phyloP scores from a whole-genome alignment of 2,113 vertebrate species.

The Hipposideros armiger region DNA sequence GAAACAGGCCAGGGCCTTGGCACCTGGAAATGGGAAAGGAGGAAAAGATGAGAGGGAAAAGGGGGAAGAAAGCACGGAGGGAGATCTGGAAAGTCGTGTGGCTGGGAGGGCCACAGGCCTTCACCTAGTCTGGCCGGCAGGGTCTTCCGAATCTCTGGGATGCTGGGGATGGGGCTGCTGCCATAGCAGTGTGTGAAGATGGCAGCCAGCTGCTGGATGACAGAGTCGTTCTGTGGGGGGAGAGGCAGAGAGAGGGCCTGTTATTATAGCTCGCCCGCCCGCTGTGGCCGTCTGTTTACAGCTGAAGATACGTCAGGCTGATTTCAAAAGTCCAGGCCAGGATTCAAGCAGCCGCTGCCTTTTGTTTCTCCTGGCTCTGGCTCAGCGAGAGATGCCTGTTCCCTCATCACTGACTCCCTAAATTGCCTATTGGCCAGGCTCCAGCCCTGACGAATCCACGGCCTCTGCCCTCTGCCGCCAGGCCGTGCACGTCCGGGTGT shows the following conservation, averaged over 20 bases:
- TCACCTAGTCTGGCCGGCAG: slow-evolving; percentile 96
- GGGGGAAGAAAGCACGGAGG: accelerated
- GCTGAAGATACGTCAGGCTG: not conserved
- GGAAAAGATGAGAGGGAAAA: too few relatives aligned
- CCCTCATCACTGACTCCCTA: not conserved
- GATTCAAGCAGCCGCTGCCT: not conserved
- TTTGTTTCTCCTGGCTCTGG: not conserved
- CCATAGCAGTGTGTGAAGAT: slow-evolving; percentile 97
- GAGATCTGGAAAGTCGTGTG: not conserved
- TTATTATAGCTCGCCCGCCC: not conserved
- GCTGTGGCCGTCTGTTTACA: accelerated
- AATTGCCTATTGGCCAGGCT: not conserved
- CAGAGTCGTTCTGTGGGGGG: slow-evolving; percentile 93
- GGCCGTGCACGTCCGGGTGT: accelerated
- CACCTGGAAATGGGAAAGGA: not conserved
- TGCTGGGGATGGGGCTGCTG: slow-evolving; percentile 93
- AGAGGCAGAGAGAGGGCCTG: not conserved
- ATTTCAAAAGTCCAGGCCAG: not conserved
- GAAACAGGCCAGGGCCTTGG: not conserved
- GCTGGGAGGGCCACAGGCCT: accelerated
- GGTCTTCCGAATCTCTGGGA: slow-evolving; percentile 91
- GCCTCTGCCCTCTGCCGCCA: not conserved
- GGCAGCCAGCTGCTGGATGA: slow-evolving; percentile 93
- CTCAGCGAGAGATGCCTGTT: not conserved
- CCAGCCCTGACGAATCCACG: not conserved